Conservation (phyloP, 92 coral and sea anemone species). For the Phenganax stokvisi region DNA sequence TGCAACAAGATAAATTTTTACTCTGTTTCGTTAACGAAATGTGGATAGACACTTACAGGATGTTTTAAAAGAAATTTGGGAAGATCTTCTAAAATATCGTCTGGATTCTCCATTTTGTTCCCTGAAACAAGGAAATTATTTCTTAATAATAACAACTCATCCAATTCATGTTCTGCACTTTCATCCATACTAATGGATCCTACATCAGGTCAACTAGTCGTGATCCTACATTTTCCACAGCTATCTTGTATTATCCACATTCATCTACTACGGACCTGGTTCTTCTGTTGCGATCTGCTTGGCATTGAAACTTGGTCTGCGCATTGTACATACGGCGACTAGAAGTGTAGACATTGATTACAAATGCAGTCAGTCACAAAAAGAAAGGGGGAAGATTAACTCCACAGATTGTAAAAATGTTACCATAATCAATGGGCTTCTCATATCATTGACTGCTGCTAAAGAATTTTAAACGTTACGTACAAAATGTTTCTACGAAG, state of each 20-base stretch:
- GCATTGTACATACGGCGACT: conserved; percentile 16
- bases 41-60: neutral
- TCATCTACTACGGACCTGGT: neutral
- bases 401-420: neutral
- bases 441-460: neutral
- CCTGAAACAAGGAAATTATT: conserved; percentile 1
- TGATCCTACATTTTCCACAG: neutral
- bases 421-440: neutral
- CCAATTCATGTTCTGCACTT: neutral
- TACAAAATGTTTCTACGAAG: conserved; percentile 80
- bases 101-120: neutral
- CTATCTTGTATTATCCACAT: neutral
- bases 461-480: conserved; percentile 24
- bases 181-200: neutral
- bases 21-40: too few relatives aligned
- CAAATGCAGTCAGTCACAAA: neutral
- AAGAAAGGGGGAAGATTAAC: neutral
- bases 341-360: neutral
- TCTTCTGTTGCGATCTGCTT: neutral
- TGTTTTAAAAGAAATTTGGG: conserved; percentile 15
- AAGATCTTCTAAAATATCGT: conserved; percentile 24
- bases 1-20: too few relatives aligned
- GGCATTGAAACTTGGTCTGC: neutral
- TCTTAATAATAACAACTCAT: neutral
- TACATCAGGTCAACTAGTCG: neutral